A percentile compares a stretch with the other conserved stretches of the same genome.
phyloP scores from a whole-genome alignment of 2,113 vertebrate genomes.

The Corythornis cristatus region DNA sequence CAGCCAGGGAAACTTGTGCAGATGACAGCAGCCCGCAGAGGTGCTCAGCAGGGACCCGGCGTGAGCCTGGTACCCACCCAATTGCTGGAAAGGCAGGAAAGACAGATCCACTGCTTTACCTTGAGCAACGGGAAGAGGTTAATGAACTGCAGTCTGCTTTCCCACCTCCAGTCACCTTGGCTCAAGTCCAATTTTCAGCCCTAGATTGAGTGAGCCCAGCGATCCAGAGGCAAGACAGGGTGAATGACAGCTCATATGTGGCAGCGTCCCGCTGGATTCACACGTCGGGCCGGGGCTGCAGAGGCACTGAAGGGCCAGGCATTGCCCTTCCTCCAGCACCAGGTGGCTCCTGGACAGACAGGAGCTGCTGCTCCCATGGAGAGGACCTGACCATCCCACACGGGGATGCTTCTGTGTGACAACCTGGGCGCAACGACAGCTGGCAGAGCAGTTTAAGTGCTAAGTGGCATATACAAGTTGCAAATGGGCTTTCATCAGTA shows the following conservation, averaged over 20 bases:
- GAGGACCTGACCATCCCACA: background rate
- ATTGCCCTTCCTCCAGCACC: background rate
- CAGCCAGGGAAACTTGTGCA: background rate
- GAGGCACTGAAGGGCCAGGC: background rate
- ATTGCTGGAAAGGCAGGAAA: background rate
- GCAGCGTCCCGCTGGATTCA: background rate
- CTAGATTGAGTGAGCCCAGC: conserved; percentile 2
- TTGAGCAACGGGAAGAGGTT: background rate
- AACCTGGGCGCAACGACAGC: background rate
- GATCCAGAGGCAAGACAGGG: background rate
- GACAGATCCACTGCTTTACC: background rate
- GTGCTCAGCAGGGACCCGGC: background rate
- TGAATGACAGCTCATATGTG: conserved; percentile 7
- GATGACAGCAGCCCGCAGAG: background rate
- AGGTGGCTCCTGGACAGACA: background rate
- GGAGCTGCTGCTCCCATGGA: background rate
- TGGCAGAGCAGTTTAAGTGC: background rate
- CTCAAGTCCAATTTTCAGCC: conserved; percentile 58
- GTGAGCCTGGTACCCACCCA: background rate
- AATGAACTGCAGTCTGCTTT: conserved; percentile 35
- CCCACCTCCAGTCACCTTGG: conserved; percentile 33
- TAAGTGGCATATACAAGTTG: background rate
- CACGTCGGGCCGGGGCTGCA: background rate
- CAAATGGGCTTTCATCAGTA: background rate
- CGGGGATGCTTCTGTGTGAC: background rate